Base-by-base conservation (phyloP, 2,888 invertebrate species). In the Ctenicera cuprea region DNA sequence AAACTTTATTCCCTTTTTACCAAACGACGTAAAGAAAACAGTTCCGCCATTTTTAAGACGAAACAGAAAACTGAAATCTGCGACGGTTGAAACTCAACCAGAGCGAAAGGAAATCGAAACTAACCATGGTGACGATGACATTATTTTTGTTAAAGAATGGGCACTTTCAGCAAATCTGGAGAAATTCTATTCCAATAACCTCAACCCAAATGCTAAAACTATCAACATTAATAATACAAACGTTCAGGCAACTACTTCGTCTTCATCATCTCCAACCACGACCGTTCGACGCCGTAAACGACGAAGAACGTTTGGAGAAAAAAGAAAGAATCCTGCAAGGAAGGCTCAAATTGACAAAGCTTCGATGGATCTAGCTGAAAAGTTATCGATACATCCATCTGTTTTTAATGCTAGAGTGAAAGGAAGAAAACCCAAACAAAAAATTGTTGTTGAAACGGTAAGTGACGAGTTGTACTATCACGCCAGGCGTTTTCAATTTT, bases 131-230 rank as follows among this genome's bases (percentile, higher is more conserved):
- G 80, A 80, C 38, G 82, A 83, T 26, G 83, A 83, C 26, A 82
- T 83, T 8, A 77, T 82, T 50, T 83, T 83, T 69, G 80, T 84
- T 1, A 77, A 78, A 30, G 82, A 81, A 73, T 83, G 79, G 67
- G 5, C 33, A 1, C 33, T 33, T 33, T 8, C 33, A 9, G 8
- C 8, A 9, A 79, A 78, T 50, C 54, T 61, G 26, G 45, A 43
- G 7, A 26, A 41, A 8, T 22, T 12, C 38, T 16, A 16, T 8
- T 8, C 20, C 38, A 62, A 62, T 18, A 14, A n/a, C n/a, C 8
- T n/a, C 20, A 30, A 8, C 12, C n/a, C 11, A 18, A 26, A 54
- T 26, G 3, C 8, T 26, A 12, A n/a, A 1, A 22, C 9, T 8
- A 5, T 8, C 9, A 9, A 33, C 9, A 9, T 9, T 5, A 43